A percentile compares a stretch with the other conserved stretches of the same genome.
phyloP scores from a whole-genome alignment of 1,140 invertebrate genomes.

The Pygmarrhopalites habei region DNA sequence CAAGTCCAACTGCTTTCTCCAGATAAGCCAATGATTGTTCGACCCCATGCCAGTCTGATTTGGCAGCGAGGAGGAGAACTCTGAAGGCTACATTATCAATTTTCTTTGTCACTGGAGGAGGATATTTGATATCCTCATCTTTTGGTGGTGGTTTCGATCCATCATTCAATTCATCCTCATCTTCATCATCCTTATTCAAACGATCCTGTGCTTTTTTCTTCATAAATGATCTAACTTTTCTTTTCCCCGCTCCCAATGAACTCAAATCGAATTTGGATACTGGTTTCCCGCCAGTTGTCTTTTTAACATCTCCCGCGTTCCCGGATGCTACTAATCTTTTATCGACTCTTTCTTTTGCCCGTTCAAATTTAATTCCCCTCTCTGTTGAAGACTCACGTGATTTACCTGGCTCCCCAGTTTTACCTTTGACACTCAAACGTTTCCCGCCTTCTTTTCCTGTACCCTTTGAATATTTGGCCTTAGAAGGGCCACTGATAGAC shows the following conservation, averaged over 20 bases:
- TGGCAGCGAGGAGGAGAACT: constrained; percentile 66
- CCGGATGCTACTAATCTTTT: neutral
- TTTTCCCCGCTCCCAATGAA: neutral
- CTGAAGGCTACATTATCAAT: constrained; percentile 42
- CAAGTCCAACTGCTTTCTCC: constrained; percentile 66
- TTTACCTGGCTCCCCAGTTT: neutral
- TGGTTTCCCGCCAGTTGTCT: neutral
- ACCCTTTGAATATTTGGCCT: neutral
- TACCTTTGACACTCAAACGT: no score
- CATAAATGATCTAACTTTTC: no score
- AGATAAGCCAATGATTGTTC: constrained; percentile 75
- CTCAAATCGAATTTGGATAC: neutral
- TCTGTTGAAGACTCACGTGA: neutral
- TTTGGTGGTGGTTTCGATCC: neutral
- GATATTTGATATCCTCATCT: neutral
- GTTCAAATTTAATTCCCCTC: neutral
- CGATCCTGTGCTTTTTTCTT: neutral
- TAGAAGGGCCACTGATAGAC: neutral
- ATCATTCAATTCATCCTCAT: constrained; percentile 1
- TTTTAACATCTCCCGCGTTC: neutral
- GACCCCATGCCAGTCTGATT: constrained; percentile 80
- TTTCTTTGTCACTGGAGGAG: constrained; percentile 2
- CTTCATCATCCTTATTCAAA: neutral
- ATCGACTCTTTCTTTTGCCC: neutral
- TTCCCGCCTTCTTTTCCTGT: neutral